Base-by-base conservation (phyloP, 2,113 vertebrate species). In the Rhodinocichla rosea region DNA sequence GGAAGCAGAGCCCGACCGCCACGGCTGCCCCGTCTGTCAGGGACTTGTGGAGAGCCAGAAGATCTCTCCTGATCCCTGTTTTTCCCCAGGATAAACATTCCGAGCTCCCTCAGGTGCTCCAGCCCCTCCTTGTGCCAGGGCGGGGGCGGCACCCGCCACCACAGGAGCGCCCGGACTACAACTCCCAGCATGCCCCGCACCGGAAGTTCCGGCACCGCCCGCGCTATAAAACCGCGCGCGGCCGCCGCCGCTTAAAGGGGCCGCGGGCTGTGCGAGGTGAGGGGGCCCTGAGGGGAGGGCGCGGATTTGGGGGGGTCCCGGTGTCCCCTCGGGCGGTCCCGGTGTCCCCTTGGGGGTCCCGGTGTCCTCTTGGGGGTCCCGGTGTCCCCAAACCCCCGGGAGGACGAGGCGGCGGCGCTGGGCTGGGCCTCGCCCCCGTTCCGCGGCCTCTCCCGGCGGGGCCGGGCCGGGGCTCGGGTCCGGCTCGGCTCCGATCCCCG, bases 91-190 rank as follows among this genome's bases (percentile, higher is more conserved):
- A 30, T 9, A 13, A 30, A 8, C 42, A 18, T 47, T 42, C 59
- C 30, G 37, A 27, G 5, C 14, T 33, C 37, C 32, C 17, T 28
- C 45, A 40, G 35, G 7, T 0, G 10, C 24, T 28, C 32, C 45
- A 40, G 5, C 4, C 37, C 4, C 11, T 42, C 60, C 11, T 7
- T 3, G 10, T 7, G 19, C 32, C 39, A 15, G 5, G 15, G 13
- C 13, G 10, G 53, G 8, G 6, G 4, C 1, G 27, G 20, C 9
- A 1, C 28, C 8, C 28, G 2, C 15, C 9, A 11, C 45, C 9
- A 11, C 39, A 22, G 2, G 0, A 1, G 9, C 6, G 1, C 0
- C 11, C 15, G 13, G 11, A 90, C 92, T 49, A 68, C 92, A 44
- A 15, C 44, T 73, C 91, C 78, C 91, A 33, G 7, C 50, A 3